phyloP scores from a whole-genome alignment of 92 coral and sea anemone species.

The Epizoanthus scotinus region DNA sequence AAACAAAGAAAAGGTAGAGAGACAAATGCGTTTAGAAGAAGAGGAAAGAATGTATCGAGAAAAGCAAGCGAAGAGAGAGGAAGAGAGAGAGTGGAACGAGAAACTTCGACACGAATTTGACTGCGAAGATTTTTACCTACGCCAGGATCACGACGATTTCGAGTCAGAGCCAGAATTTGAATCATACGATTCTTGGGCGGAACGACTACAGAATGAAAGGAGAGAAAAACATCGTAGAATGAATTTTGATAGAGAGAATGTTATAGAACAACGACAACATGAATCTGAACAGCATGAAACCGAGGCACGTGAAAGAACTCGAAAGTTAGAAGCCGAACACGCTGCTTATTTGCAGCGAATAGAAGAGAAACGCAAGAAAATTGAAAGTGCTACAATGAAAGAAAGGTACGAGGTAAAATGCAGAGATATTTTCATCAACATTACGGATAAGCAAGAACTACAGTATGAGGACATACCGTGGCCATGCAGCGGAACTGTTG shows the following conservation, averaged over 20 bases:
- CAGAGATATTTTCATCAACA: constrained; percentile 50
- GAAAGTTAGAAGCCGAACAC: constrained; percentile 72
- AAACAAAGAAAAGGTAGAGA: constrained; percentile 40
- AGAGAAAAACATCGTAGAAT: constrained; percentile 38
- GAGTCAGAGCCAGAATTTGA: constrained; percentile 50
- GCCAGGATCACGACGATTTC: constrained; percentile 47
- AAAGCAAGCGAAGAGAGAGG: constrained; percentile 37
- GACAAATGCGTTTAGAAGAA: constrained; percentile 45
- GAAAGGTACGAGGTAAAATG: constrained; percentile 71
- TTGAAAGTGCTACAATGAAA: constrained; percentile 38
- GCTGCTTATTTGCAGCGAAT: constrained; percentile 62
- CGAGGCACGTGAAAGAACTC: constrained; percentile 58
- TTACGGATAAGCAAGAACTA: constrained; percentile 18
- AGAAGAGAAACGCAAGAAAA: constrained; percentile 45
- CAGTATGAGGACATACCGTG: constrained; percentile 74
- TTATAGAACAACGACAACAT: neutral
- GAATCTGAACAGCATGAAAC: constrained; percentile 36
- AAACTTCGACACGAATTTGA: constrained; percentile 78
- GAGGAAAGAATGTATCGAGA: constrained; percentile 45
- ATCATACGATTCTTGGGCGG: constrained; percentile 88
- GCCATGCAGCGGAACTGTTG: constrained; percentile 77
- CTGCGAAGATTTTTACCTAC: constrained; percentile 62
- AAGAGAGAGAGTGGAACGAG: constrained; percentile 78
- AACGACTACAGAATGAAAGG: constrained; percentile 65
- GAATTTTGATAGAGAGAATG: constrained; percentile 16